Base-by-base conservation (phyloP, 2,888 invertebrate species). In the Callinectes sapidus region DNA sequence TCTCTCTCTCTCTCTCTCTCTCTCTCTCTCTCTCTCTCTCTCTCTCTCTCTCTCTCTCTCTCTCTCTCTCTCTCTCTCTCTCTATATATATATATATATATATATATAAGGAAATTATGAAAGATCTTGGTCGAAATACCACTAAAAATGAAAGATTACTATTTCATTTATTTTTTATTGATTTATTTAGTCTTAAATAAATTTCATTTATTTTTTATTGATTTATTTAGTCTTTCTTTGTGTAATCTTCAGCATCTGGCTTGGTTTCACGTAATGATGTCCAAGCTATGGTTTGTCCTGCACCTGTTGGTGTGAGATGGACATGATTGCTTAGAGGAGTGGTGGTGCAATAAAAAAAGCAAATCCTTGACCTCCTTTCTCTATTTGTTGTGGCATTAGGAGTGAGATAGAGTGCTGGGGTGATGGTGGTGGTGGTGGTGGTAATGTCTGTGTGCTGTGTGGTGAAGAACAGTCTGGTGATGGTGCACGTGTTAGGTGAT, bases 1-100 rank as follows among this genome's bases (percentile, higher is more conserved):
- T 89, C 89, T 89, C 89, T 89, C 89, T 89, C 87, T 87, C 87
- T 87, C 87, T 87, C 87, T 87, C 87, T 87, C 66, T 66, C 66
- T 66, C 89, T 66, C 87, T 48, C 54, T 48, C 42, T 87, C 48
- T 87, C 48, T 87, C 48, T 86, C 48, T 87, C 48, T 87, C 48
- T 81, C 81, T 32, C 81, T 81, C 81, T 81, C 81, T 32, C 81
- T 81, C 81, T 81, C 81, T 32, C 81, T 81, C 81, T 35, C 71
- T 35, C 81, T 81, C 81, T 81, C 71, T 71, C 71, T 28, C 66
- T 55, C n/a, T 66, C 66, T 66, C 66, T 66, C n/a, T 66, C 66
- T 14, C 28, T 14, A n/a, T n/a, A n/a, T n/a, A n/a, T 32, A 77
- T 32, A 77, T 77, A 77, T n/a, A n/a, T n/a, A n/a, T n/a, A n/a